These are phyloP conservation scores for Rotaria socialis DNA, from an alignment of 2,888 invertebrate species.

Conservation along the genomic window DNA sequence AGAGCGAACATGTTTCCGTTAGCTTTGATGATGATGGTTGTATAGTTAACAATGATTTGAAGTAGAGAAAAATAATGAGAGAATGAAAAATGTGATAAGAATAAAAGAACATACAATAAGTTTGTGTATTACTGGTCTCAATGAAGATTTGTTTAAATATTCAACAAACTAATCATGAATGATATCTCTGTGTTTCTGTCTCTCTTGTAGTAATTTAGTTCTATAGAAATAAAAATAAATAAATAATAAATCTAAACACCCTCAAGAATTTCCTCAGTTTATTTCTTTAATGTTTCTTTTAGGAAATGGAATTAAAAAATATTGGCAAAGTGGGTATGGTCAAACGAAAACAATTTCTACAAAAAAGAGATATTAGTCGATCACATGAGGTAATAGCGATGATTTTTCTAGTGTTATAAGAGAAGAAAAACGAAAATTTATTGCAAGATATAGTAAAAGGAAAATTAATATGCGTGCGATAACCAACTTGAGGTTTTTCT, in stretches of 20 bases:
- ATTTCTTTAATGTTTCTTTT: not conserved
- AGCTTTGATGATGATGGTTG: not conserved
- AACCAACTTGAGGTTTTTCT: not conserved
- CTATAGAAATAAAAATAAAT: not conserved
- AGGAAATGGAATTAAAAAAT: constrained; percentile 21
- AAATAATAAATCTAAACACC: not conserved
- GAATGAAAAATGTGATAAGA: not conserved
- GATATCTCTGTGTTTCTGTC: not conserved
- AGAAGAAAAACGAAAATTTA: no score
- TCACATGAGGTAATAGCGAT: constrained; percentile 10
- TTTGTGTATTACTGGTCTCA: not conserved
- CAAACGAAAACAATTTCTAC: constrained; percentile 24
- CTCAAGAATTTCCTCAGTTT: no score
- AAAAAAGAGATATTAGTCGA: constrained; percentile 27
- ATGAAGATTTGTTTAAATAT: not conserved
- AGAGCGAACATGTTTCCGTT: not conserved
- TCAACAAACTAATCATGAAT: not conserved
- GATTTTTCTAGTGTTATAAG: no score
- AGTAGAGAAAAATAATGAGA: not conserved
- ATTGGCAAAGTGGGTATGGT: constrained; percentile 2
- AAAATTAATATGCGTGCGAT: not conserved
- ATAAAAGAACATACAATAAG: not conserved
- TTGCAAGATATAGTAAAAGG: no score
- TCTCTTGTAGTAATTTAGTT: not conserved
- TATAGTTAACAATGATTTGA: not conserved